phyloP scores from a whole-genome alignment of 2,888 invertebrate species.

The Ypsolopha sequella region DNA sequence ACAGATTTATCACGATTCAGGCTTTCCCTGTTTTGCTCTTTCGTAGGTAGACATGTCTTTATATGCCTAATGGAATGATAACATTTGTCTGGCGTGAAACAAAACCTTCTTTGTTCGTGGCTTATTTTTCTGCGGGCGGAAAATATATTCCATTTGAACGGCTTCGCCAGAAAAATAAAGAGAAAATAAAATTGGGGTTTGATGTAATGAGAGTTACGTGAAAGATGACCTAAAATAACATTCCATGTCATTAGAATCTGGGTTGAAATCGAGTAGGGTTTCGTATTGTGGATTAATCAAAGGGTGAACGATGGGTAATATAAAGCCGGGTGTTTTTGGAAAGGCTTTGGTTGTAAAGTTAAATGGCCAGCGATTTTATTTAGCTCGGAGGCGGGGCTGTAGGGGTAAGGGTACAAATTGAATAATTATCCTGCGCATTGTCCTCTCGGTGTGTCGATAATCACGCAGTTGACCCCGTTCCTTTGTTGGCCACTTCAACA shows the following conservation, averaged over 20 bases:
- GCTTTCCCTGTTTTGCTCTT: conserved; percentile 12
- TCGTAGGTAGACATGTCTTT: conserved; percentile 3
- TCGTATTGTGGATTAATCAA: conserved; percentile 21
- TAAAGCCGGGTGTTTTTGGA: conserved; percentile 18
- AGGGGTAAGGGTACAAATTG: conserved; percentile 47
- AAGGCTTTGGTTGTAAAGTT: conserved; percentile 34
- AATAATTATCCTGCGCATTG: conserved; percentile 51
- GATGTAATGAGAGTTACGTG: not conserved
- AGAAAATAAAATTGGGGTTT: not conserved
- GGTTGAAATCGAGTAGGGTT: not conserved
- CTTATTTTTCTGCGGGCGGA: not conserved
- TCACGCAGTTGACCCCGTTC: conserved; percentile 34
- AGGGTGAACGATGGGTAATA: conserved; percentile 26
- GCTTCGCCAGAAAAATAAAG: not conserved
- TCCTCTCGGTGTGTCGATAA: conserved; percentile 36
- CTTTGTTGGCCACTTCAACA: conserved; percentile 23
- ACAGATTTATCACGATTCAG: conserved; percentile 44
- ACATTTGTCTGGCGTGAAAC: conserved; percentile 7
- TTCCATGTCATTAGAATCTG: not conserved
- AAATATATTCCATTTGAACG: not conserved
- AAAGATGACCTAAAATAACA: not conserved
- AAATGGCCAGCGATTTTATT: conserved; percentile 38
- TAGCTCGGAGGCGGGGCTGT: conserved; percentile 14
- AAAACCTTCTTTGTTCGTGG: conserved; percentile 2
- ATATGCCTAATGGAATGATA: conserved; percentile 11